Percentiles rank a stretch among this genome's conserved stretches.
phyloP scores from a whole-genome alignment of 2,113 vertebrate species.

The Sardina pilchardus region DNA sequence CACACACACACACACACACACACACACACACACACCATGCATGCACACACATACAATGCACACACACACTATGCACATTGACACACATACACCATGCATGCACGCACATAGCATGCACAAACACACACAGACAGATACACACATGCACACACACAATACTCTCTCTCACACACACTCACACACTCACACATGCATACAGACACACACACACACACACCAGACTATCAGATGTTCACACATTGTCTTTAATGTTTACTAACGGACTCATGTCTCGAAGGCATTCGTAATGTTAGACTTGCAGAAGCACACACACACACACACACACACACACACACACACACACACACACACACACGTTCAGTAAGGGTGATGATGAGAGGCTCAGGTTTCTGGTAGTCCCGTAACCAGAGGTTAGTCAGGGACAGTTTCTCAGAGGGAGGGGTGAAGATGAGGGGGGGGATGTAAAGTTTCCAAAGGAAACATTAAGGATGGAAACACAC shows the following conservation, averaged over 20 bases:
- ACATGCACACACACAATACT: not conserved
- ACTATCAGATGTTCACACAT: not conserved
- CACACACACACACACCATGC: conserved; percentile 62
- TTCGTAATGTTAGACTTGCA: not conserved
- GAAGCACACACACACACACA: not conserved
- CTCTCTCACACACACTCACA: too few species aligned
- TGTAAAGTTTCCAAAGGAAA: not conserved
- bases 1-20: conserved; percentile 65
- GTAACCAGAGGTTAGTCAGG: not conserved
- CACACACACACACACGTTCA: not conserved
- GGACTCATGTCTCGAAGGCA: not conserved
- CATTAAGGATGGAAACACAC: not conserved
- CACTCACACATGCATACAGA: not conserved
- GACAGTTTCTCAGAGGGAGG: not conserved
- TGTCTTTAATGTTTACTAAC: not conserved
- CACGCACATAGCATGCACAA: not conserved
- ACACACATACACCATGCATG: not conserved
- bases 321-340: too few species aligned
- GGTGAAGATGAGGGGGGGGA: not conserved
- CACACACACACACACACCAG: not conserved
- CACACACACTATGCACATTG: not conserved
- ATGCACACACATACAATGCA: not conserved
- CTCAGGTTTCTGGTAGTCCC: not conserved
- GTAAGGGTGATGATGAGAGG: not conserved
- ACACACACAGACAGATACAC: too few species aligned